phyloP scores from a whole-genome alignment of 1,140 invertebrate genomes.

The Potamilus streckersoni region DNA sequence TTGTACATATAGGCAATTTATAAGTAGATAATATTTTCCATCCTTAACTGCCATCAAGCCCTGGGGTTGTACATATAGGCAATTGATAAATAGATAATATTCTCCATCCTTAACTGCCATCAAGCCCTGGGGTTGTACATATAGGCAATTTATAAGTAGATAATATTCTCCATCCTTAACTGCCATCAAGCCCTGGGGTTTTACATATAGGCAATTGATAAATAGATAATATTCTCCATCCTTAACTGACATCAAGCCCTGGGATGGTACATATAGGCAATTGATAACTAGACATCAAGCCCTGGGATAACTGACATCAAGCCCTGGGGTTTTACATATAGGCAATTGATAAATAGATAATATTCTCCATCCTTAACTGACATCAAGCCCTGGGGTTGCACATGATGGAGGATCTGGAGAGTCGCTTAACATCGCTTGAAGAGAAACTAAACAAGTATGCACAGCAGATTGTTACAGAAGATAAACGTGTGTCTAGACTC shows the following conservation, averaged over 20 bases:
- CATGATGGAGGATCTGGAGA: slow-evolving; percentile 45
- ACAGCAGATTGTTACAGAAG: slow-evolving; percentile 48
- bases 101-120: slow-evolving; percentile 6
- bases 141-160: background rate
- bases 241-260: slow-evolving; percentile 37
- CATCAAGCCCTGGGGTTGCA: slow-evolving; percentile 43
- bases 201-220: background rate
- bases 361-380: slow-evolving; percentile 10
- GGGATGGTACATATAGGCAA: slow-evolving; percentile 21
- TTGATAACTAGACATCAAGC: background rate
- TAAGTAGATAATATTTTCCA: background rate
- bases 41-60: slow-evolving; percentile 33
- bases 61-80: slow-evolving; percentile 32
- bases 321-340: too few relatives aligned
- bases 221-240: background rate
- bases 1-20: slow-evolving; percentile 13
- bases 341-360: background rate
- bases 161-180: slow-evolving; percentile 11
- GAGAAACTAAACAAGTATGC: slow-evolving; percentile 44
- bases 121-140: slow-evolving; percentile 46
- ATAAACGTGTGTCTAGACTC: slow-evolving; percentile 38
- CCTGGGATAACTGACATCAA: too few relatives aligned
- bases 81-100: background rate
- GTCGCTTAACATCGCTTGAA: slow-evolving; percentile 39
- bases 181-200: slow-evolving; percentile 40